Evolutionary conservation across 1,140 invertebrate genomes (phyloP).

Genomic region (Leptonema lineaticorne): DNA sequence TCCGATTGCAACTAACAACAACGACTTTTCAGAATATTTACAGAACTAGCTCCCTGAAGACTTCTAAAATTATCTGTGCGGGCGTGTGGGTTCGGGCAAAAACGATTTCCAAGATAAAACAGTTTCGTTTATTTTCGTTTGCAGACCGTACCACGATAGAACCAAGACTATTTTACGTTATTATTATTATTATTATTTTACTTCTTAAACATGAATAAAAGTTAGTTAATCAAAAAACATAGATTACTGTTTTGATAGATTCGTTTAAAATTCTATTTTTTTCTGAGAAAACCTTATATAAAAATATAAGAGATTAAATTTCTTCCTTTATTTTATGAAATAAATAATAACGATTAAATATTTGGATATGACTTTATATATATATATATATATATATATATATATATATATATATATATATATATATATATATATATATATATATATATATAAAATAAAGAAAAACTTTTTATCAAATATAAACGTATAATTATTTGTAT

Average conservation of each 20-base stretch:
- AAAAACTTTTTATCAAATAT: neutral
- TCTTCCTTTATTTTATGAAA: too few species aligned
- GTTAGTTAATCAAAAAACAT: too few species aligned
- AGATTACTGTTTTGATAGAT: too few species aligned
- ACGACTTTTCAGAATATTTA: constrained; percentile 11
- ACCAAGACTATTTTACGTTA: neutral
- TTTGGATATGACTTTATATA: too few species aligned
- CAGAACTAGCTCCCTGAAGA: constrained; percentile 23
- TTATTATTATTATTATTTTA: too few species aligned
- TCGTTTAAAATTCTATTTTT: too few species aligned
- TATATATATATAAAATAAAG: neutral
- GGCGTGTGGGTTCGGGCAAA: constrained; percentile 22
- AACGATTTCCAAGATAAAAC: constrained; percentile 33
- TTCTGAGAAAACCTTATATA: too few species aligned
- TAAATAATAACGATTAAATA: too few species aligned
- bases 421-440: neutral
- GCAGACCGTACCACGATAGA: constrained; percentile 25
- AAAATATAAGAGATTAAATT: too few species aligned
- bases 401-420: neutral
- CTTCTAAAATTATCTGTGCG: constrained; percentile 24
- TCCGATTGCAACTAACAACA: neutral
- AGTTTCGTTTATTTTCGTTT: constrained; percentile 30
- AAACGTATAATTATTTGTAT: too few species aligned
- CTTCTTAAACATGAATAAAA: too few species aligned
- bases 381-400: too few species aligned